A percentile compares a stretch with the other conserved stretches of the same genome.
These are phyloP conservation scores for Pedetes capensis DNA, from an alignment of 2,113 vertebrate species.

Conservation along the genomic window DNA sequence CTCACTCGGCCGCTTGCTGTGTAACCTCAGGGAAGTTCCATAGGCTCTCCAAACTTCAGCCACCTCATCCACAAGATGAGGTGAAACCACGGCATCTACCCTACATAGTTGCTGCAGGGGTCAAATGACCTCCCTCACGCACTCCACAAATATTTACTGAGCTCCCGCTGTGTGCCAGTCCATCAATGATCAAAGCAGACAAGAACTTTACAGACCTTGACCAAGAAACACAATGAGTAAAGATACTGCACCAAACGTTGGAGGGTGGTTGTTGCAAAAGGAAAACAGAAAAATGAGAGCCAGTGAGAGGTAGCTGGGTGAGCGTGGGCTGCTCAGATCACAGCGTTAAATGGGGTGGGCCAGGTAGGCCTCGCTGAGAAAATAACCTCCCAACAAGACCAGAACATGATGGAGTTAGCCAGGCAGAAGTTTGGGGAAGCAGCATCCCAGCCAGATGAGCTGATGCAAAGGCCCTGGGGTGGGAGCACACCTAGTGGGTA, in stretches of 20 bases:
- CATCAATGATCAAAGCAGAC: not conserved
- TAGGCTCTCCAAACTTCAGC: not conserved
- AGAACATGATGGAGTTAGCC: not conserved
- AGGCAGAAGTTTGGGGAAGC: not conserved
- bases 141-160: not conserved
- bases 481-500: not conserved
- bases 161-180: not conserved
- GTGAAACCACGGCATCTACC: not conserved
- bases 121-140: not conserved
- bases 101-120: not conserved
- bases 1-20: not conserved
- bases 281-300: not conserved
- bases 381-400: not conserved
- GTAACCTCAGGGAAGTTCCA: not conserved
- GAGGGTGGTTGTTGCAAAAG: not conserved
- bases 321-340: not conserved
- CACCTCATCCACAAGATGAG: not conserved
- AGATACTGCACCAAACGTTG: not conserved
- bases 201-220: not conserved
- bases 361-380: not conserved
- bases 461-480: not conserved
- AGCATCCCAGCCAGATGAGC: not conserved
- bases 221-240: not conserved
- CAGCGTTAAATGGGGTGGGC: not conserved
- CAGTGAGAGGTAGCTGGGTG: rapidly evolving